Conservation (phyloP, 2,797 vertebrate species). For the Morus bassanus region DNA sequence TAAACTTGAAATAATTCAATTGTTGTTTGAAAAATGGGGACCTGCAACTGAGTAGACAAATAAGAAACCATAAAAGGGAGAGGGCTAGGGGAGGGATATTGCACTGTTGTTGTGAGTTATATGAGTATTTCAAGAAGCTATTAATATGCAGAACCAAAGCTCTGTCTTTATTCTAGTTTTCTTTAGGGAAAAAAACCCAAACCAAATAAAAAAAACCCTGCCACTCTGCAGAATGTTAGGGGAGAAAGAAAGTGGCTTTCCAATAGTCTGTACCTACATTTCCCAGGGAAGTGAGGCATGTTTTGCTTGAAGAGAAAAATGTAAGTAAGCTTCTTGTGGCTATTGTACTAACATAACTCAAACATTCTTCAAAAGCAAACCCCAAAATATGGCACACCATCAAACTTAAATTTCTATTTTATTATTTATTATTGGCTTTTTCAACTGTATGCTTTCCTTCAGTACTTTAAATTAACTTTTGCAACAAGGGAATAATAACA, state of each 20-base stretch:
- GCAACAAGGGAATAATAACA: background rate
- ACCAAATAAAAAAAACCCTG: background rate
- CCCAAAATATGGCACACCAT: background rate
- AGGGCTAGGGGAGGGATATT: background rate
- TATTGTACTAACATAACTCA: background rate
- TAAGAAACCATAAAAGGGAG: background rate
- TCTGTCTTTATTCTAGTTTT: background rate
- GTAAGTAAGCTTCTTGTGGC: background rate
- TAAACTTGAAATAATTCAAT: background rate
- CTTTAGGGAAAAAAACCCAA: background rate
- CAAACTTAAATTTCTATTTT: background rate
- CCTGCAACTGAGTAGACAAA: background rate
- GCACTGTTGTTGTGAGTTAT: background rate
- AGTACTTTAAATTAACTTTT: background rate
- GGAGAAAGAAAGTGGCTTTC: background rate
- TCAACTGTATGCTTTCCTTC: background rate
- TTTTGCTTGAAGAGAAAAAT: background rate
- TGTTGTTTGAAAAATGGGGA: background rate
- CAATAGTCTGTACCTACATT: background rate
- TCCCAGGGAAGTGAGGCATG: background rate
- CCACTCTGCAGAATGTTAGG: background rate
- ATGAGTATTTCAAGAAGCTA: background rate
- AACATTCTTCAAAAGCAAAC: background rate
- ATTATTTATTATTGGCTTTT: background rate
- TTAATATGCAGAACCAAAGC: background rate